phyloP scores from a whole-genome alignment of 2,113 vertebrate species.

The Tilapia sparmanii region DNA sequence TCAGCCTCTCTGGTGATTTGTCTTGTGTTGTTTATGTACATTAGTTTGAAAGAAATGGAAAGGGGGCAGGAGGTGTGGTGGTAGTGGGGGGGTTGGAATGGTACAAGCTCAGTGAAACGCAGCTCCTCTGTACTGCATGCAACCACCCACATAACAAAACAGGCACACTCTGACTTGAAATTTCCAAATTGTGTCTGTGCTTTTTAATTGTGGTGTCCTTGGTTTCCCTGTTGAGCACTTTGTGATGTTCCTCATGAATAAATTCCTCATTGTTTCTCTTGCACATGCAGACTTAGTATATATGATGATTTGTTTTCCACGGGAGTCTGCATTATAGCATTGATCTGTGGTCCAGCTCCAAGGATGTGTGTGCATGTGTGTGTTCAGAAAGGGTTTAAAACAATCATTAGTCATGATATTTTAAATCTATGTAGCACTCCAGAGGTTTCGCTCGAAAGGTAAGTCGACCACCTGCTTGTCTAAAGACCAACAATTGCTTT shows the following conservation, averaged over 20 bases:
- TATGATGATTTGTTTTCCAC: not conserved
- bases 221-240: not conserved
- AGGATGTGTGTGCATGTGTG: not conserved
- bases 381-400: not conserved
- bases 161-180: not conserved
- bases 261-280: not conserved
- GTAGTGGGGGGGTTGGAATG: not conserved
- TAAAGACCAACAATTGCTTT: not conserved
- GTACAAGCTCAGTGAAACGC: not conserved
- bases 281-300: not conserved
- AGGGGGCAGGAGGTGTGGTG: not conserved
- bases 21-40: constrained; percentile 55
- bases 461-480: not conserved
- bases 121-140: not conserved
- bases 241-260: constrained; percentile 20
- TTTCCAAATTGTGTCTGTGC: not conserved
- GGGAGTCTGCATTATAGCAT: not conserved
- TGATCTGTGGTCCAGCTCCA: not conserved
- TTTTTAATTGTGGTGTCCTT: constrained; percentile 25
- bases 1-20: constrained; percentile 37
- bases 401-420: not conserved
- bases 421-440: not conserved
- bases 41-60: constrained; percentile 18
- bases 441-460: not conserved
- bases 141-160: not conserved